A percentile compares a stretch with the other conserved stretches of the same genome.
Evolutionary conservation across 2,113 vertebrate genomes (phyloP).

Genomic region (Ctenodactylus gundi): DNA sequence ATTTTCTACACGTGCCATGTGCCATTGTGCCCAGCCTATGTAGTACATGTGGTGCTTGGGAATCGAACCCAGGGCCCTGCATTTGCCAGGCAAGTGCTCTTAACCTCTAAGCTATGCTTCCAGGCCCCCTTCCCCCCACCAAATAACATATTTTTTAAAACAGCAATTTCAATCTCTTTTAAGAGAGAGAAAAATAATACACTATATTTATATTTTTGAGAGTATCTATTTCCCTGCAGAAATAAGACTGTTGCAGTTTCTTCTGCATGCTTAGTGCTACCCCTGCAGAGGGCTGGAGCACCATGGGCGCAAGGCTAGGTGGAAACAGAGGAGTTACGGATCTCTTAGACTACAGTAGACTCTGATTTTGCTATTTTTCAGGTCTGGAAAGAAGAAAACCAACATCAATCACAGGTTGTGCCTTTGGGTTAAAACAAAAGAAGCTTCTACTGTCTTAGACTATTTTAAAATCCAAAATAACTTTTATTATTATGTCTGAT

Average conservation of each 20-base stretch:
- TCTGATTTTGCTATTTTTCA: background rate
- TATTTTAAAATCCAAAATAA: slow-evolving; percentile 5
- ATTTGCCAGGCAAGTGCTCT: too few relatives aligned
- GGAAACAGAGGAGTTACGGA: background rate
- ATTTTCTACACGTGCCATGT: too few relatives aligned
- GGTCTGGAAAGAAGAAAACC: background rate
- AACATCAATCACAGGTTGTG: background rate
- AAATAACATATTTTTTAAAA: background rate
- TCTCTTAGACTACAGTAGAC: background rate
- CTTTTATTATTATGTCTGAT: slow-evolving; percentile 14
- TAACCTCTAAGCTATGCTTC: too few relatives aligned
- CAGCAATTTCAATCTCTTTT: background rate
- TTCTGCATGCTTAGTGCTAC: background rate
- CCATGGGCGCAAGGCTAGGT: too few relatives aligned
- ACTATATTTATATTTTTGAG: background rate
- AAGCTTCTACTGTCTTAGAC: background rate
- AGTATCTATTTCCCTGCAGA: background rate
- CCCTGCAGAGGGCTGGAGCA: background rate
- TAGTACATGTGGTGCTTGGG: too few relatives aligned
- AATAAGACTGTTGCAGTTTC: background rate
- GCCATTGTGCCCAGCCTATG: too few relatives aligned
- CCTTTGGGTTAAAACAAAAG: slow-evolving; percentile 12
- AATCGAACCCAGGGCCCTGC: too few relatives aligned
- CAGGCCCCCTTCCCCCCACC: too few relatives aligned
- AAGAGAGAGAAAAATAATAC: background rate